Percentiles rank a stretch among this genome's conserved stretches.
Conservation (phyloP, 2,888 invertebrate species). For the Yponomeuta cagnagella region DNA sequence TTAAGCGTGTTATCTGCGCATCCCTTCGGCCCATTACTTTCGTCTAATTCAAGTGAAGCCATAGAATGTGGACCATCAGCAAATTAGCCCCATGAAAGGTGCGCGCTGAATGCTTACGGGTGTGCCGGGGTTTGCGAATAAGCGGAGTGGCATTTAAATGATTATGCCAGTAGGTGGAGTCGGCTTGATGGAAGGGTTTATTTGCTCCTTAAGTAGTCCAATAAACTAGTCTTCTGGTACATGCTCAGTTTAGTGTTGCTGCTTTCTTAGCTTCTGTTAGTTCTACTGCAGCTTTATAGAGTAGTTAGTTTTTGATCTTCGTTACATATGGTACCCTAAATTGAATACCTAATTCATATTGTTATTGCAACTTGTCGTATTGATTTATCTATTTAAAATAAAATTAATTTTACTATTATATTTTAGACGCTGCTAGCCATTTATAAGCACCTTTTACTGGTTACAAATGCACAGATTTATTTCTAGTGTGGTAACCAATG, state of each 20-base stretch:
- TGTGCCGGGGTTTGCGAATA: not conserved
- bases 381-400: too few relatives aligned
- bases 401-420: too few relatives aligned
- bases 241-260: not conserved
- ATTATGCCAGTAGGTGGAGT: slow-evolving; percentile 1
- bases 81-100: slow-evolving; percentile 72
- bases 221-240: not conserved
- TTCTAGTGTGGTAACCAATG: too few relatives aligned
- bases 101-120: slow-evolving; percentile 47
- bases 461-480: too few relatives aligned
- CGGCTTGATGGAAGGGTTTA: not conserved
- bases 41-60: slow-evolving; percentile 46
- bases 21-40: slow-evolving; percentile 21
- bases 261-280: not conserved
- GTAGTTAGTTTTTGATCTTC: too few relatives aligned
- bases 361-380: too few relatives aligned
- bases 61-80: slow-evolving; percentile 57
- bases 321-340: too few relatives aligned
- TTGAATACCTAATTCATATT: too few relatives aligned
- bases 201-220: not conserved
- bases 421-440: too few relatives aligned
- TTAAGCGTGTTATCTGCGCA: slow-evolving; percentile 17
- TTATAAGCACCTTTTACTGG: too few relatives aligned
- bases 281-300: too few relatives aligned
- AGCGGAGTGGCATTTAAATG: not conserved